Percentiles rank a stretch among this genome's conserved stretches.
Conservation (phyloP, 1,140 invertebrate genomes). For the Anoplophora glabripennis region DNA sequence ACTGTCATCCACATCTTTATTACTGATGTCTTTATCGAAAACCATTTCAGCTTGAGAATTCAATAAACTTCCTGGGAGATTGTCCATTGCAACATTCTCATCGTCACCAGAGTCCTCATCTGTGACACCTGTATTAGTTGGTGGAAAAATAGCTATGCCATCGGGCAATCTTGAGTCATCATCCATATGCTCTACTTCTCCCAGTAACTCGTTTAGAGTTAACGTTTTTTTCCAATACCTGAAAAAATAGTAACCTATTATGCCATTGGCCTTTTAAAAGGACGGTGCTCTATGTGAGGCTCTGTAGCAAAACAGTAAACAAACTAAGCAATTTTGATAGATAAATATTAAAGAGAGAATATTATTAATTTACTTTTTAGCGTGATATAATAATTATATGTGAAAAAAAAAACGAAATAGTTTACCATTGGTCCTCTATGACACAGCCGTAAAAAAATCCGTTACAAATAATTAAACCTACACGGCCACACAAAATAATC, state of each 20-base stretch:
- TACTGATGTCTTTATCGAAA: neutral
- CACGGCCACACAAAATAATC: too few species aligned
- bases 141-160: slow-evolving; percentile 19
- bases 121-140: slow-evolving; percentile 16
- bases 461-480: too few species aligned
- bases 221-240: slow-evolving; percentile 20
- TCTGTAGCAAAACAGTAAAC: too few species aligned
- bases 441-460: too few species aligned
- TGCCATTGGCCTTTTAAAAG: slow-evolving; percentile 20
- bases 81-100: slow-evolving; percentile 19
- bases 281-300: neutral
- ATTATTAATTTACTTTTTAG: too few species aligned
- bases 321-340: too few species aligned
- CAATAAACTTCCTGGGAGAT: slow-evolving; percentile 18
- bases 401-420: too few species aligned
- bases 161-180: slow-evolving; percentile 5
- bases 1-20: slow-evolving; percentile 6
- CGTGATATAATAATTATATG: too few species aligned
- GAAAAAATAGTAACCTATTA: slow-evolving; percentile 9
- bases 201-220: slow-evolving; percentile 19
- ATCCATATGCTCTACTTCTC: slow-evolving; percentile 18
- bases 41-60: slow-evolving; percentile 10
- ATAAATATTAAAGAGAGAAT: too few species aligned
- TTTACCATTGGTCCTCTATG: too few species aligned
- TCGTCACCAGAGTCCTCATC: slow-evolving; percentile 28